phyloP scores from a whole-genome alignment of 2,113 vertebrate species.

The Trichechus manatus region DNA sequence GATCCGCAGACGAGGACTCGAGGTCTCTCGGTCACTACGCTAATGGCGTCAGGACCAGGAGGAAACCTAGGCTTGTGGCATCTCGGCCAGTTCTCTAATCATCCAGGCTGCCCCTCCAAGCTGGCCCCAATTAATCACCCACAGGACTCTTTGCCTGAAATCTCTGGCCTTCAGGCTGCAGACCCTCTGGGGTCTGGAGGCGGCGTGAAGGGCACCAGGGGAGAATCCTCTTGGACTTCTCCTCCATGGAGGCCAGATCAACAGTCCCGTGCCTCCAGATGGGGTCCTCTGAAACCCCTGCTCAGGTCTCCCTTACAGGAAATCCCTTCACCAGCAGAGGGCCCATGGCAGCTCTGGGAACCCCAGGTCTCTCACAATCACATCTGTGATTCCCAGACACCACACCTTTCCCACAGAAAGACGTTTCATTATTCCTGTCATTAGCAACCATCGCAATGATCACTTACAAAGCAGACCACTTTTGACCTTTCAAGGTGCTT shows the following conservation, averaged over 20 bases:
- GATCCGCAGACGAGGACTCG: not conserved
- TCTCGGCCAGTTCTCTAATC: not conserved
- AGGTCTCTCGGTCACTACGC: no score
- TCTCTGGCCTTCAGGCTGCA: not conserved
- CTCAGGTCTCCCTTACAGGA: not conserved
- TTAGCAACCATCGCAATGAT: not conserved
- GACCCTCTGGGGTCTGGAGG: not conserved
- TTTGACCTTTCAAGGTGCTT: not conserved
- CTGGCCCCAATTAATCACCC: not conserved
- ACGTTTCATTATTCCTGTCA: not conserved
- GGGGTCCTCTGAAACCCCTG: no score
- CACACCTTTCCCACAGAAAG: not conserved
- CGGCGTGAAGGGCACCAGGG: accelerated
- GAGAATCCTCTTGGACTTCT: not conserved
- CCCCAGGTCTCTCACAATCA: not conserved
- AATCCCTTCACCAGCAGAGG: not conserved
- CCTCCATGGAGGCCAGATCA: not conserved
- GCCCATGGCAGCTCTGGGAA: not conserved
- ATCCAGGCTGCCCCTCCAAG: not conserved
- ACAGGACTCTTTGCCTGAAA: not conserved
- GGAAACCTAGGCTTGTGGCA: no score
- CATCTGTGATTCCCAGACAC: not conserved
- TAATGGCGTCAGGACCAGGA: not conserved
- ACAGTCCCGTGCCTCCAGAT: not conserved
- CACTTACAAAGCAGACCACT: not conserved